phyloP scores from a whole-genome alignment of 2,113 vertebrate species.

The Nyctereutes procyonoides region DNA sequence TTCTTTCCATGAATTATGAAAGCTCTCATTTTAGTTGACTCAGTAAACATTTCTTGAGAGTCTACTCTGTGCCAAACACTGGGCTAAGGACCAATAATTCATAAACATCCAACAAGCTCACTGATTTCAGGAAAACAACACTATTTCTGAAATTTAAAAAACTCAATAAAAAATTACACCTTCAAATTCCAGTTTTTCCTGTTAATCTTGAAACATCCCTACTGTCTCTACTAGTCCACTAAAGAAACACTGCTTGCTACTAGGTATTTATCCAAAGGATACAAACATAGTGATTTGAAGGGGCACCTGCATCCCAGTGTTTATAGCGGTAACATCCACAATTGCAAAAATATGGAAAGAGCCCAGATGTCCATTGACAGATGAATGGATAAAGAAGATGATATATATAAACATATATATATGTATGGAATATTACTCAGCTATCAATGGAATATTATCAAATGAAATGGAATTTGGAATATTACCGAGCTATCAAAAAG shows the following conservation, averaged over 20 bases:
- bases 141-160: not conserved
- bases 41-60: not conserved
- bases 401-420: too few species aligned
- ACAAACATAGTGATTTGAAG: not conserved
- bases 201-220: not conserved
- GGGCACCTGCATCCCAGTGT: not conserved
- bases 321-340: not conserved
- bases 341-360: not conserved
- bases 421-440: not conserved
- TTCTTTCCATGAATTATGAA: not conserved
- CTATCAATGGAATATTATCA: not conserved
- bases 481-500: not conserved
- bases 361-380: not conserved
- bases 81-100: not conserved
- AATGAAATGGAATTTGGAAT: not conserved
- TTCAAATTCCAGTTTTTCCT: conserved; percentile 59
- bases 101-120: not conserved
- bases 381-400: not conserved
- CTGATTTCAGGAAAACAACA: conserved; percentile 1
- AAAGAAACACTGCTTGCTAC: not conserved
- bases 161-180: not conserved
- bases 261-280: not conserved
- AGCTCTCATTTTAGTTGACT: not conserved
- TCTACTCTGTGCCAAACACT: not conserved
- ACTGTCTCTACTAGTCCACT: not conserved